Conservation (phyloP, 92 coral and sea anemone species). For the Paramuricea clavata region DNA sequence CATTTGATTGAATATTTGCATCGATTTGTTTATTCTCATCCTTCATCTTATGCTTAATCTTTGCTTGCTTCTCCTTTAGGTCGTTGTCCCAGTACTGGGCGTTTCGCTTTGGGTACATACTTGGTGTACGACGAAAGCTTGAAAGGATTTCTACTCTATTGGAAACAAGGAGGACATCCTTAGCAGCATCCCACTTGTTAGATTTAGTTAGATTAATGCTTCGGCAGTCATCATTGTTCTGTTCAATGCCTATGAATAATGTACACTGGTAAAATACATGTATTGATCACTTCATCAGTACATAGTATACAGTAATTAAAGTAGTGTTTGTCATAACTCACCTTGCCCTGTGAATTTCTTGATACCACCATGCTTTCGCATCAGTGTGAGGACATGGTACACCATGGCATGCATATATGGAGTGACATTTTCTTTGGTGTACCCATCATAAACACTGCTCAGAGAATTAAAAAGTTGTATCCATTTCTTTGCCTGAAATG, state of each 20-base stretch:
- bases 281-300: neutral
- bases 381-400: neutral
- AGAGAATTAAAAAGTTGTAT: constrained; percentile 31
- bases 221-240: constrained; percentile 24
- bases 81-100: neutral
- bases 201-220: neutral
- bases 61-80: constrained; percentile 17
- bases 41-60: neutral
- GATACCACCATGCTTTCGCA: neutral
- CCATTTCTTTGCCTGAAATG: constrained; percentile 53
- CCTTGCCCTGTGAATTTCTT: constrained; percentile 17
- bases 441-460: constrained; percentile 28
- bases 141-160: constrained; percentile 6
- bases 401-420: constrained; percentile 45
- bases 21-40: neutral
- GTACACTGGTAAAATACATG: neutral
- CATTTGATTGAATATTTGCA: neutral
- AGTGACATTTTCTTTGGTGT: constrained; percentile 48
- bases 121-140: neutral
- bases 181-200: constrained; percentile 23
- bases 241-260: neutral
- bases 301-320: neutral
- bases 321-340: neutral
- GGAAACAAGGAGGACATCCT: constrained; percentile 9
- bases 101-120: neutral